These are phyloP conservation scores for Monoplex corrugatus DNA, from an alignment of 2,888 invertebrate genomes.

Conservation along the genomic window DNA sequence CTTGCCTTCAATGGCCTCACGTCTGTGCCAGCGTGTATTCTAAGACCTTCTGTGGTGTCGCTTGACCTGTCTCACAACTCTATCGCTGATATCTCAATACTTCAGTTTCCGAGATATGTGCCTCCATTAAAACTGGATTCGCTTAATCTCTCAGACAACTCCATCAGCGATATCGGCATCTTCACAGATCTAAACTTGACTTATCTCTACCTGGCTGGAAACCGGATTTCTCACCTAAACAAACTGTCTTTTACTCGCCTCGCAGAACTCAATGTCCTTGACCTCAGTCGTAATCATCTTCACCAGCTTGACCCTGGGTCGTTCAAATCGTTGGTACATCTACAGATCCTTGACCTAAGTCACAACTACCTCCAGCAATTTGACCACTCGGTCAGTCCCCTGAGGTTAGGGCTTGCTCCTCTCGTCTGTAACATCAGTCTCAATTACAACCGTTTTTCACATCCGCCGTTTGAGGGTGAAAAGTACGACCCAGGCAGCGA, in stretches of 20 bases:
- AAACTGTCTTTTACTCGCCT: conserved; percentile 41
- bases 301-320: conserved; percentile 36
- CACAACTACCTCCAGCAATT: conserved; percentile 44
- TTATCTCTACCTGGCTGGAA: conserved; percentile 5
- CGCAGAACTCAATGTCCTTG: not conserved
- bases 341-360: not conserved
- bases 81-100: conserved; percentile 26
- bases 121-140: conserved; percentile 13
- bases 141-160: conserved; percentile 29
- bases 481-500: not conserved
- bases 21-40: conserved; percentile 18
- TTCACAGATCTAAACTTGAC: conserved; percentile 26
- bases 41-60: not conserved
- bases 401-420: not conserved
- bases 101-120: conserved; percentile 41
- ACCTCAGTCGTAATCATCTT: conserved; percentile 39
- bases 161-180: conserved; percentile 39
- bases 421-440: conserved; percentile 1
- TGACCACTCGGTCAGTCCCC: conserved; percentile 8
- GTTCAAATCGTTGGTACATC: not conserved
- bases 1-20: conserved; percentile 21
- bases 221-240: conserved; percentile 24
- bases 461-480: conserved; percentile 37
- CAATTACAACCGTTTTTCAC: conserved; percentile 29
- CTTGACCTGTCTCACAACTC: conserved; percentile 12